Evolutionary conservation across 2,888 invertebrate genomes (phyloP), one percentile per base, ranked within the genome.

Genomic region (Mongoloraphidia duomilia): DNA sequence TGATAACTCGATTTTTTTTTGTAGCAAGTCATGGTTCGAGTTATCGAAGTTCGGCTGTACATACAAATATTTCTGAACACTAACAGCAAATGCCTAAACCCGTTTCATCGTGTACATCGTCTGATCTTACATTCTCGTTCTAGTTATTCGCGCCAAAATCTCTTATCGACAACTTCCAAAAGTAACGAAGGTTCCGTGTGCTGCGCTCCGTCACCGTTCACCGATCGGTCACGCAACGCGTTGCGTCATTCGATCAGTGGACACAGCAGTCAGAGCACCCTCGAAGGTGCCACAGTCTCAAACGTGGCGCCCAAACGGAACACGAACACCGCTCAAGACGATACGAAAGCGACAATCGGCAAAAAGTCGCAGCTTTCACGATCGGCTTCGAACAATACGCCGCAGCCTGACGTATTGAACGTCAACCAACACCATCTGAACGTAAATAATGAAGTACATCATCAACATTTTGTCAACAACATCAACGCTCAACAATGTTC

Each of bases 141-240:
- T 54, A 90, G 89, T 65, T 90, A 91, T 66, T 90, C 91, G 37
- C 80, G 90, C 47, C 91, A 91, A 71, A 91, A 91, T 67, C 76
- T 90, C 50, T 74, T 91, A 42, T 87, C 86, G 39, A 79, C 80
- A 48, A 76, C 76, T 61, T 76, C 76, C 61, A 88, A 88, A 68
- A 82, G 81, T 59, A 84, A 82, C 61, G 83, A 84, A 57, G 78
- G 75, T 49, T 65, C 67, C 2, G 68, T 72, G 49, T 66, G 72
- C 55, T 71, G 72, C 50, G 65, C 62, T 40, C 68, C 73, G 36
- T 68, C 71, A 53, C 71, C 74, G 3, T 62, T 73, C 47, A 68
- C 66, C 35, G 80, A 78, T 60, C 68, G 79, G 51, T 73, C 76
- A 8, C 77, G 78, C 62, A 76, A 75, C 58, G 63, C 61, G n/a